A percentile compares a stretch with the other conserved stretches of the same genome.
Conservation (phyloP, 2,113 vertebrate species). For the sheep (Ovis aries) region ARS-UI_Ramb_v3.0 NC_056058.1:40173001-40173500, state of each 20-base stretch:
- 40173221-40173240: neutral
- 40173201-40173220: neutral
- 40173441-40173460: no score
- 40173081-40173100: neutral
- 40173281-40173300: neutral
- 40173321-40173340: neutral
- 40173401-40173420: rapidly evolving
- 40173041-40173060: neutral
- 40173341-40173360: neutral
- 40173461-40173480: no score
- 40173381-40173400: no score
- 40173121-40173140: neutral
- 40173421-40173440: no score
- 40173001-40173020: neutral
- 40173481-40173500: no score
- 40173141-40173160: neutral
- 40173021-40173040: neutral
- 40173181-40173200: neutral
- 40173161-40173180: neutral
- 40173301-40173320: neutral
- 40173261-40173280: neutral
- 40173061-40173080: neutral
- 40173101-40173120: neutral
- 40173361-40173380: neutral
- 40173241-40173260: neutral